Evolutionary conservation across 1,140 invertebrate genomes (phyloP).

Genomic region (Apolygus lucorum): DNA sequence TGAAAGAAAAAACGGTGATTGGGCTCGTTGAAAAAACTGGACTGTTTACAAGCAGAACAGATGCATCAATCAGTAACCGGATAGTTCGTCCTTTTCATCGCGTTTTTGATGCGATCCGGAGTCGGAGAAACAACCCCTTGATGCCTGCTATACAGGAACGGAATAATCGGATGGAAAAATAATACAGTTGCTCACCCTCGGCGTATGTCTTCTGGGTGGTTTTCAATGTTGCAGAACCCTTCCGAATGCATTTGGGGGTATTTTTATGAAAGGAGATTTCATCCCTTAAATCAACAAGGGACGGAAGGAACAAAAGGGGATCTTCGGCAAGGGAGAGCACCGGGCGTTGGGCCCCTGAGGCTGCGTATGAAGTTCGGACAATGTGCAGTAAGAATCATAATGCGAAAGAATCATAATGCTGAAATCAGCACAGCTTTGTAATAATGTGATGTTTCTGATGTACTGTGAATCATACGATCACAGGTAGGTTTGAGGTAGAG

Average conservation of each 20-base stretch:
- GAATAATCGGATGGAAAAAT: slow-evolving; percentile 14
- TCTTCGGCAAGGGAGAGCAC: neutral
- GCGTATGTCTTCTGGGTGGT: too few relatives aligned
- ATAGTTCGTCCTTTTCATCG: neutral
- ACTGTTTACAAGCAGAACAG: slow-evolving; percentile 7
- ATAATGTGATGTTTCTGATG: too few relatives aligned
- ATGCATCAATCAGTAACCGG: slow-evolving; percentile 10
- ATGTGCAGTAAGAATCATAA: slow-evolving; percentile 6
- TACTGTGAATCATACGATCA: too few relatives aligned
- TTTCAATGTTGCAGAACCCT: neutral
- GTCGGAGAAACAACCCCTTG: slow-evolving; percentile 7
- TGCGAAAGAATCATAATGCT: too few relatives aligned
- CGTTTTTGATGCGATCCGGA: neutral
- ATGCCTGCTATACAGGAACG: neutral
- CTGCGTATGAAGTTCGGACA: neutral
- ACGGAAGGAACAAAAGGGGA: neutral
- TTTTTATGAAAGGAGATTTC: slow-evolving; percentile 1
- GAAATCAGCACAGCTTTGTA: too few relatives aligned
- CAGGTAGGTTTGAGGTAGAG: too few relatives aligned
- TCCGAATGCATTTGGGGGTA: neutral
- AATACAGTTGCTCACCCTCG: slow-evolving; percentile 6
- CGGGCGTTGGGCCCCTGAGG: neutral
- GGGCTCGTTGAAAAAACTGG: neutral
- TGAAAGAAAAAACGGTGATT: neutral
- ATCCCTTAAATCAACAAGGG: slow-evolving; percentile 16